Conservation (phyloP, 2,113 vertebrate genomes). For the Pygoscelis adeliae region DNA sequence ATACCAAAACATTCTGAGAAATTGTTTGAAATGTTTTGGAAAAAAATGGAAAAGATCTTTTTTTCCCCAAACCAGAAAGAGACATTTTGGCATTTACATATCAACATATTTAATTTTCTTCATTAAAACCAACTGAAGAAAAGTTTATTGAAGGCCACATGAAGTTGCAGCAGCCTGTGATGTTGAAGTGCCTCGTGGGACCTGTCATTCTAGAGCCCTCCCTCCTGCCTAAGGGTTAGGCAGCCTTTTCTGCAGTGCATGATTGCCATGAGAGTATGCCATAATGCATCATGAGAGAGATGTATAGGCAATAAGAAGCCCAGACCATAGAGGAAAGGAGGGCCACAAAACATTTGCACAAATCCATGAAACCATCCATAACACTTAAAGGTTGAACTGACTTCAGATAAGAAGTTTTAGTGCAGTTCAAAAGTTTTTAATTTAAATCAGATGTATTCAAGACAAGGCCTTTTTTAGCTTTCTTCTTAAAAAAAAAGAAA, state of each 20-base stretch:
- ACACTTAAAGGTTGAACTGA: neutral
- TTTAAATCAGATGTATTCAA: neutral
- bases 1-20: neutral
- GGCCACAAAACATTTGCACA: neutral
- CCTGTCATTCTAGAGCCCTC: neutral
- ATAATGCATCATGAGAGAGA: neutral
- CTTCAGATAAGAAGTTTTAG: neutral
- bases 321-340: neutral
- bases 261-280: neutral
- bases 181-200: neutral
- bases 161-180: neutral
- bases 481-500: neutral
- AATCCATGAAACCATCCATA: neutral
- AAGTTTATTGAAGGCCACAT: neutral
- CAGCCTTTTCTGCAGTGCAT: neutral
- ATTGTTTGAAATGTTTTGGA: neutral
- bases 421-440: neutral
- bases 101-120: neutral
- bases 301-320: neutral
- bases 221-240: neutral
- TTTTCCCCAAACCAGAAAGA: neutral
- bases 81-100: neutral
- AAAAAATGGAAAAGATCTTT: accelerated
- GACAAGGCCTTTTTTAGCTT: neutral
- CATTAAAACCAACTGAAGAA: neutral